Evolutionary conservation across 1,140 invertebrate genomes (phyloP), one percentile per base, ranked within the genome.

Genomic region (Listronotus bonariensis): DNA sequence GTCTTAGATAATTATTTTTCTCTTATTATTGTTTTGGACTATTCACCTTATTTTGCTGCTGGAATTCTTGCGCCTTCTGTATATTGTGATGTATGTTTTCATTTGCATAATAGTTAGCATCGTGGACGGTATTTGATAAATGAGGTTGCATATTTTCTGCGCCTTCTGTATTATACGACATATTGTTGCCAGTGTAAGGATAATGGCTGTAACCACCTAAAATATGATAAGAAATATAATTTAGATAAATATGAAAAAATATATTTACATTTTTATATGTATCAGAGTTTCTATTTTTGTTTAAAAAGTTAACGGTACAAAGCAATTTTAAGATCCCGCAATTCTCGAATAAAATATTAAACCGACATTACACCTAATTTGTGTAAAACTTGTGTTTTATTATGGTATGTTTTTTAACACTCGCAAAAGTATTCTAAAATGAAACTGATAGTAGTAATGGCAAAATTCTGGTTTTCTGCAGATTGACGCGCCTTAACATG

Each of bases 141-240:
- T 75, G 72, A 6, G 69, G 38, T 48, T 60, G 45, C 54, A 76
- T 68, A 31, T 67, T 70, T 36, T 72, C 72, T 12, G 70, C 55
- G 3, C 64, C 64, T 15, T 77, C 76, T 32, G 63, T 58, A 18
- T 68, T 65, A 48, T 78, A 78, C 5, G 20, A 26, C 61, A 78
- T 70, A 43, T 63, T 72, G 1, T 64, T 43, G 7, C 65, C 55
- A 7, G 60, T 20, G 55, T 77, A 77, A 14, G 65, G 63, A 42
- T 78, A 77, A 59, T 76, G 72, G 51, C 76, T 76, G 63, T 78
- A 78, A 15, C 53, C 36, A 38, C 45, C 62, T 65, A 32, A 54
- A 48, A 54, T 12, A 43, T 18, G 3, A 42, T 18, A 31, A 26
- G 40, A 31, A 45, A 43, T 10, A n/a, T n/a, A 34, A 43, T 38